Conservation (phyloP, 1,140 invertebrate genomes). For the Kradibia gibbosae region DNA sequence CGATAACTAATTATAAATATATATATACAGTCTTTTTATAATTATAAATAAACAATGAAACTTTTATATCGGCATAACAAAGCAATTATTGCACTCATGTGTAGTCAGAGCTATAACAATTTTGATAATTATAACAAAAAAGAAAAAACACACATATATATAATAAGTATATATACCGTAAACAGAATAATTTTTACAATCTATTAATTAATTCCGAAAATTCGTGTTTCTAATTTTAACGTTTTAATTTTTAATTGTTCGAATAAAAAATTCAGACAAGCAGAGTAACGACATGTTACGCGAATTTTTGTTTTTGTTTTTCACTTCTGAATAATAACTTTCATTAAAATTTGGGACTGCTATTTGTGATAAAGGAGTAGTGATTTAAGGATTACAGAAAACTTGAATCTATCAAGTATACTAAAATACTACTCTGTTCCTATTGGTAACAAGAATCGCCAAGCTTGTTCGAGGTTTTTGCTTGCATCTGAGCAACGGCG, state of each 20-base stretch:
- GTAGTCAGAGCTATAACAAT: constrained; percentile 42
- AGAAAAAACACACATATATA: constrained; percentile 19
- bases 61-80: constrained; percentile 45
- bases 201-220: constrained; percentile 12
- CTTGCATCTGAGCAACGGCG: constrained; percentile 67
- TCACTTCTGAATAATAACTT: constrained; percentile 38
- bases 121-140: constrained; percentile 40
- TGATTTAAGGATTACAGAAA: constrained; percentile 45
- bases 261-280: constrained; percentile 37
- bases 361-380: constrained; percentile 41
- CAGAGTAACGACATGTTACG: constrained; percentile 48
- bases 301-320: constrained; percentile 17
- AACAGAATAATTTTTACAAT: constrained; percentile 15
- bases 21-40: constrained; percentile 51
- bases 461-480: constrained; percentile 68
- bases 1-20: constrained; percentile 53
- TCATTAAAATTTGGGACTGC: constrained; percentile 32
- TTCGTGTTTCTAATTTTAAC: constrained; percentile 5
- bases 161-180: constrained; percentile 30
- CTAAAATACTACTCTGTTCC: constrained; percentile 49
- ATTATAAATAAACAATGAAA: constrained; percentile 52
- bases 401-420: constrained; percentile 42
- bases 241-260: constrained; percentile 22
- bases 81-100: constrained; percentile 50
- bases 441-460: constrained; percentile 68